These are phyloP conservation scores for Entomobrya multifasciata DNA, from an alignment of 2,888 invertebrate species.

Conservation along the genomic window DNA sequence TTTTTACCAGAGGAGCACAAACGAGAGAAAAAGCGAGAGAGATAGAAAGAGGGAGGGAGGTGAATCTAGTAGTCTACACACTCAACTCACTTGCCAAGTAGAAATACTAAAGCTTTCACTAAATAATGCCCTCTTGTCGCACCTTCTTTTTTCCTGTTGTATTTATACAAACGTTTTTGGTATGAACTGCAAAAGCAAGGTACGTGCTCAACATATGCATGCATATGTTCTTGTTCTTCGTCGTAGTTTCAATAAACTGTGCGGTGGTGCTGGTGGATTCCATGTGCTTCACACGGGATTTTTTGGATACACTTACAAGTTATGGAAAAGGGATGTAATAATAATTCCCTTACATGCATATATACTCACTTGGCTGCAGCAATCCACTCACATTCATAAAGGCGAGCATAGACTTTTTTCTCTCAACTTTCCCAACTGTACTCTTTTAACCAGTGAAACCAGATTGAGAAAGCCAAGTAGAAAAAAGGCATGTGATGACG, in stretches of 20 bases:
- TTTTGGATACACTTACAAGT: conserved; percentile 31
- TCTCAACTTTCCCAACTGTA: neutral
- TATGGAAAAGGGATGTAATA: conserved; percentile 19
- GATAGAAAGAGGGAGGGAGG: too few species aligned
- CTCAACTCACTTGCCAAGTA: neutral
- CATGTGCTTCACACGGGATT: too few species aligned
- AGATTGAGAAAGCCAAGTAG: conserved; percentile 41
- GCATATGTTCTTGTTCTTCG: conserved; percentile 21
- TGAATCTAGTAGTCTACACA: neutral
- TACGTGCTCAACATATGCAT: too few species aligned
- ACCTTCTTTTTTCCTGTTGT: neutral
- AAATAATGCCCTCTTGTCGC: conserved; percentile 15
- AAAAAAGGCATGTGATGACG: conserved; percentile 7
- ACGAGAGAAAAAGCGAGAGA: too few species aligned
- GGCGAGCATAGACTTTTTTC: neutral
- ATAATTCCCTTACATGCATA: conserved; percentile 1
- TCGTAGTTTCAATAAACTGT: conserved; percentile 57
- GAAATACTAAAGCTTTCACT: neutral
- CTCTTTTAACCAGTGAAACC: neutral
- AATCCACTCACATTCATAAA: neutral
- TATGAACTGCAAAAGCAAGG: too few species aligned
- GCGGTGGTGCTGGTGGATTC: conserved; percentile 12
- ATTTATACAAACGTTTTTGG: neutral
- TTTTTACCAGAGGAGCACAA: neutral
- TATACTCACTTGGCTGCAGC: neutral